phyloP scores from a whole-genome alignment of 2,797 vertebrate species.

The Sciurus carolinensis region DNA sequence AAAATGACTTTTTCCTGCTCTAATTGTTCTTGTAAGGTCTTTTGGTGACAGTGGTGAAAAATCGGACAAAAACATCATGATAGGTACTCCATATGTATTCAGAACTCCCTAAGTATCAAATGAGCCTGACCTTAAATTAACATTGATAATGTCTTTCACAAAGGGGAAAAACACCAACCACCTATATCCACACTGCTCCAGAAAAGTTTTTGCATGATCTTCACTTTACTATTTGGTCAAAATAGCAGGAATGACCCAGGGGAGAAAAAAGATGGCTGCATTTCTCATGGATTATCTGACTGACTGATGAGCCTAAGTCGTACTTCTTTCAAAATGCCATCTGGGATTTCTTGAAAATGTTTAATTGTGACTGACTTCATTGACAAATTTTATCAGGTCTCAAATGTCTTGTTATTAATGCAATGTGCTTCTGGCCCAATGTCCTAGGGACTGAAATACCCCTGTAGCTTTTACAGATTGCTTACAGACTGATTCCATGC shows the following conservation, averaged over 20 bases:
- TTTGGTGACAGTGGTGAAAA: no score
- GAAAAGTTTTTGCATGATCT: not conserved
- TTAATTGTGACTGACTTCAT: not conserved
- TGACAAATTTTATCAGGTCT: constrained; percentile 17
- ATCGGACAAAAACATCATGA: no score
- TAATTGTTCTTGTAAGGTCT: no score
- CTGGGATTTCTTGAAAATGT: constrained; percentile 38
- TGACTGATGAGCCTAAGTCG: not conserved
- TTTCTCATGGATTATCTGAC: not conserved
- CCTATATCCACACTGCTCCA: not conserved
- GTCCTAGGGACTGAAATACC: not conserved
- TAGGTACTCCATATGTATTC: not conserved
- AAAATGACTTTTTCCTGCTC: no score
- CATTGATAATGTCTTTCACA: not conserved
- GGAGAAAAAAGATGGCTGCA: not conserved
- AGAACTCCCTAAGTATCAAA: not conserved
- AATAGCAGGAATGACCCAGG: not conserved
- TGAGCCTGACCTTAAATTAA: not conserved
- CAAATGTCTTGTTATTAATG: constrained; percentile 10
- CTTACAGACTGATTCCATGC: not conserved
- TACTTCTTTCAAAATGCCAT: not conserved
- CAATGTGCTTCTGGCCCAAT: not conserved
- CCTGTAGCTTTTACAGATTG: constrained; percentile 11
- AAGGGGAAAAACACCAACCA: not conserved
- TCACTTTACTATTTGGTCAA: not conserved